Evolutionary conservation across 37 sponge, comb jelly and placozoan species (phyloP), one percentile per base, ranked within the genome.

Genomic region (Dysidea cf. avara): DNA sequence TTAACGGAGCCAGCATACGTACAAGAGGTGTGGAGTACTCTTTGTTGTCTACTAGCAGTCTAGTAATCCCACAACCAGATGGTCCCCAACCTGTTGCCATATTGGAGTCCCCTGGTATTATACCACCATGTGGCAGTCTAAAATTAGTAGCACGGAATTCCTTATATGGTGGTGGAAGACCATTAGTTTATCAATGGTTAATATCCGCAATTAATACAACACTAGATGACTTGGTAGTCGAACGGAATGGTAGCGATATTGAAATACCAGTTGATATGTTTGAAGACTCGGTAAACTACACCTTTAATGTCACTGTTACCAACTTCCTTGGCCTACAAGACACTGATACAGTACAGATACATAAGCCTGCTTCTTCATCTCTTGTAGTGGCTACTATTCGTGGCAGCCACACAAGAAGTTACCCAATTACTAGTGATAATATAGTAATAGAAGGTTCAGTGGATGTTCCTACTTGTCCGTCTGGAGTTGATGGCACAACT

Each of bases 11-110:
- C 28, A 66, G 34, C 20, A 26, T 86, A 13, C 51, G 87, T 14
- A 86, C 81, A 22, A 66, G 81, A 67, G 26, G 64, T 39, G 76
- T 75, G 0, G 18, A 37, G 3, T 80, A 50, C 69, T 86, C 87
- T n/a, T 30, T 46, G 13, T 71, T 78, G 7, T 49, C 68, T 7
- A 35, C 16, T 30, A 68, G 74, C n/a, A 81, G 17, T 36, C 22
- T 81, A 0, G 51, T 81, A 4, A 58, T 29, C 33, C 32, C 40
- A 16, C 22, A 30, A 14, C 12, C 62, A 3, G 21, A 40, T 33
- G 43, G n/a, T 9, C 34, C 68, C n/a, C 39, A 21, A 22, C 82
- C 82, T 25, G 18, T 66, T 4, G 60, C 75, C 30, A 52, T 81
- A 11, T 25, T 81, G 28, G 68, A 56, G 72, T 66, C 40, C 17